phyloP scores from a whole-genome alignment of 2,113 vertebrate species.

The Siniperca chuatsi region DNA sequence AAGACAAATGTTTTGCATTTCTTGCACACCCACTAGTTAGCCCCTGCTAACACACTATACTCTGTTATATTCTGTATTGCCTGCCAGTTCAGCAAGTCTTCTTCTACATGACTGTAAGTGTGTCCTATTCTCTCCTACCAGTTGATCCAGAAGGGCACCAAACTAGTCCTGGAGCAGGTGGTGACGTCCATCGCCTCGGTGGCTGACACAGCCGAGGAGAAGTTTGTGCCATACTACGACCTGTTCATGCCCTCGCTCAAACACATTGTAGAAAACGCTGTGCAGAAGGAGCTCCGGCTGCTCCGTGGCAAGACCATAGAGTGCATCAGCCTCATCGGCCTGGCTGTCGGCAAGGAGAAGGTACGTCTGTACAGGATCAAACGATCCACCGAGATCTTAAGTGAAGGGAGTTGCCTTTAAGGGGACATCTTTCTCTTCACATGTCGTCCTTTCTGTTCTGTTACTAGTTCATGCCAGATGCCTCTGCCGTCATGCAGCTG shows the following conservation, averaged over 20 bases:
- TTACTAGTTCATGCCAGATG: conserved; percentile 97
- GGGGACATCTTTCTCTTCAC: not conserved
- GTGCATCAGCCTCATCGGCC: conserved; percentile 98
- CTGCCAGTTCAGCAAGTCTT: not conserved
- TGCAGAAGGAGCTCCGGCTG: conserved; percentile 97
- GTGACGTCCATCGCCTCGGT: conserved; percentile 99
- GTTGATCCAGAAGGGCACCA: conserved; percentile 98
- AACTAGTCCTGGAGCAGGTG: conserved; percentile 98
- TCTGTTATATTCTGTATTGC: not conserved
- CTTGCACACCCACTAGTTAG: no score
- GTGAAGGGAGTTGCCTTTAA: not conserved
- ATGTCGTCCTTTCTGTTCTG: not conserved
- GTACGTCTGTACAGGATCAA: conserved; percentile 65
- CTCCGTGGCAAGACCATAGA: conserved; percentile 97
- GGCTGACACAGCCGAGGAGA: conserved; percentile 98
- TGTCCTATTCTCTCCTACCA: conserved; percentile 58
- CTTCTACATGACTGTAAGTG: not conserved
- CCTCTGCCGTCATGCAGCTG: conserved; percentile 97
- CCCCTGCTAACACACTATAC: not conserved
- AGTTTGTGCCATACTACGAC: conserved; percentile 98
- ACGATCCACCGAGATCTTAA: not conserved
- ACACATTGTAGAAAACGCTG: conserved; percentile 97
- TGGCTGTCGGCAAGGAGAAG: conserved; percentile 98
- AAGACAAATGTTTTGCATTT: not conserved
- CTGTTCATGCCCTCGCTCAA: conserved; percentile 98